A percentile compares a stretch with the other conserved stretches of the same genome.
Conservation (phyloP, 2,888 invertebrate species). For the Zygogramma bicolorata region DNA sequence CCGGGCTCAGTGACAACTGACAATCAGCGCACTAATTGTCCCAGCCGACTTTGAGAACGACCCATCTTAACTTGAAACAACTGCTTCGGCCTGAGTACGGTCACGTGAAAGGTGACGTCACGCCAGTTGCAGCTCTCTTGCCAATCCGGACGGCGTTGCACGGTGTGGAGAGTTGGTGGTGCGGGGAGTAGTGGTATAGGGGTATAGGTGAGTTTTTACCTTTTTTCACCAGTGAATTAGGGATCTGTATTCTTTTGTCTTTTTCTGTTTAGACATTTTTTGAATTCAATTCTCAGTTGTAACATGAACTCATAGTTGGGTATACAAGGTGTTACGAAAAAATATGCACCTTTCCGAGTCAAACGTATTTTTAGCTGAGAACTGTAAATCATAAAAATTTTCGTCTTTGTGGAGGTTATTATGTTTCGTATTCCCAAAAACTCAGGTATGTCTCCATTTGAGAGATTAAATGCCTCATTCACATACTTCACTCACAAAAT, state of each 20-base stretch:
- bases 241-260: not conserved
- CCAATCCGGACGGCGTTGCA: conserved; percentile 25
- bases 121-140: conserved; percentile 16
- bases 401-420: too few relatives aligned
- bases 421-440: too few relatives aligned
- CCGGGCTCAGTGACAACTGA: conserved; percentile 50
- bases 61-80: conserved; percentile 47
- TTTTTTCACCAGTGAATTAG: not conserved
- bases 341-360: too few relatives aligned
- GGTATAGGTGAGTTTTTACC: not conserved
- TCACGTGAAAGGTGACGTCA: conserved; percentile 45
- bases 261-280: not conserved
- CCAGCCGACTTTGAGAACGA: conserved; percentile 41
- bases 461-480: too few relatives aligned
- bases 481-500: too few relatives aligned
- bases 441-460: too few relatives aligned
- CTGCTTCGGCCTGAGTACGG: conserved; percentile 31
- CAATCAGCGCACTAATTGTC: conserved; percentile 49
- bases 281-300: too few relatives aligned
- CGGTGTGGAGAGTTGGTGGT: not conserved
- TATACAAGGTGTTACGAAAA: too few relatives aligned
- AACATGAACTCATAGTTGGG: too few relatives aligned
- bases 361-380: too few relatives aligned
- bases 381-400: too few relatives aligned
- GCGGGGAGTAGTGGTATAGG: conserved; percentile 6